Evolutionary conservation across 2,888 invertebrate species (phyloP).

Genomic region (Aethes cnicana): DNA sequence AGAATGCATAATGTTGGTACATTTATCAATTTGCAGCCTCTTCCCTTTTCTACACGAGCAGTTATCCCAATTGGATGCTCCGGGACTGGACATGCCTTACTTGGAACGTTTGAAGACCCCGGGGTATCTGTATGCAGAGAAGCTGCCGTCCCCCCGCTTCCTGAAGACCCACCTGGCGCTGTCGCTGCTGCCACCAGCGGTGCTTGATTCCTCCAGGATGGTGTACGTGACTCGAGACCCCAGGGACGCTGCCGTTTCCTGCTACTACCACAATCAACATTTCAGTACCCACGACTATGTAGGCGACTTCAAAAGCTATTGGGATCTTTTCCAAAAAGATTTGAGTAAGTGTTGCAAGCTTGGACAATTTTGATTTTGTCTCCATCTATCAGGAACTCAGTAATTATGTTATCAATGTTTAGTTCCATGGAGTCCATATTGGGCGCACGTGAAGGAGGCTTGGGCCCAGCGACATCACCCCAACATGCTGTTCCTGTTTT

Average conservation of each 20-base stretch:
- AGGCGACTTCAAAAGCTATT: slow-evolving; percentile 80
- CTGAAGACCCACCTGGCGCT: slow-evolving; percentile 85
- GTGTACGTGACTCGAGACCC: slow-evolving; percentile 91
- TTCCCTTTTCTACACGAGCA: neutral
- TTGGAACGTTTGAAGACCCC: neutral
- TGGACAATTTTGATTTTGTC: too few relatives aligned
- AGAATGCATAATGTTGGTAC: too few relatives aligned
- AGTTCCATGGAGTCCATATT: slow-evolving; percentile 79
- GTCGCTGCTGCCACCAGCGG: slow-evolving; percentile 83
- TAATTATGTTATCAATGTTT: neutral
- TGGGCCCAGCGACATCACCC: too few relatives aligned
- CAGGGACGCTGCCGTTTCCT: slow-evolving; percentile 90
- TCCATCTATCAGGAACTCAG: neutral
- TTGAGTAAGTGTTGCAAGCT: slow-evolving; percentile 79
- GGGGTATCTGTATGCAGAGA: too few relatives aligned
- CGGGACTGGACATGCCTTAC: too few relatives aligned
- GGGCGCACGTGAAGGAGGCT: too few relatives aligned
- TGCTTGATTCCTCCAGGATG: slow-evolving; percentile 77
- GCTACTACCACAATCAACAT: slow-evolving; percentile 85
- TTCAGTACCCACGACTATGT: slow-evolving; percentile 77
- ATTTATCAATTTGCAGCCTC: neutral
- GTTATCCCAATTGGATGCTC: too few relatives aligned
- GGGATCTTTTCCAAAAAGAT: slow-evolving; percentile 82
- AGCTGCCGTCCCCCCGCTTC: slow-evolving; percentile 43
- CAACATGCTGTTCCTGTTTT: too few relatives aligned